Evolutionary conservation across 2,797 vertebrate genomes (phyloP).

Genomic region (Sebastolobus alascanus): DNA sequence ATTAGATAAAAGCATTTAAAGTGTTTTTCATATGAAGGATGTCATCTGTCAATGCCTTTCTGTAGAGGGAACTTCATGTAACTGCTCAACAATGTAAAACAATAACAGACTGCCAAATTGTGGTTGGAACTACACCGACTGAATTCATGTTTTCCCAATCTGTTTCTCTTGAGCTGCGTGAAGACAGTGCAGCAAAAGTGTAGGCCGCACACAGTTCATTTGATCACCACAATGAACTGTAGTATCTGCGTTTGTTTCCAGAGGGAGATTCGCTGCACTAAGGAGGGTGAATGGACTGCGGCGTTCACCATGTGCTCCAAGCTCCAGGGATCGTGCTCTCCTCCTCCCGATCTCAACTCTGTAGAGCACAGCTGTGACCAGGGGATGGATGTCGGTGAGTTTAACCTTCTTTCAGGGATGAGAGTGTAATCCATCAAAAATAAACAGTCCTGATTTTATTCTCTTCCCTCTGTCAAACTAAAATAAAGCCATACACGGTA

Average conservation of each 20-base stretch:
- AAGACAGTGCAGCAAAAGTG: not conserved
- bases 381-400: slow-evolving; percentile 91
- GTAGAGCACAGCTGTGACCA: slow-evolving; percentile 94
- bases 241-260: slow-evolving; percentile 59
- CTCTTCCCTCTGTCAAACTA: slow-evolving; percentile 32
- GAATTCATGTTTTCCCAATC: not conserved
- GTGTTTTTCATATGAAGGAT: fast-evolving
- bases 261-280: slow-evolving; percentile 90
- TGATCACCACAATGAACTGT: not conserved
- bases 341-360: slow-evolving; percentile 84
- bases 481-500: slow-evolving; percentile 10
- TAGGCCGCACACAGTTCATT: not conserved
- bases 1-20: no score
- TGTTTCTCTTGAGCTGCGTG: not conserved
- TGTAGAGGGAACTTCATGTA: not conserved
- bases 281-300: slow-evolving; percentile 92
- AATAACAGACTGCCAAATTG: not conserved
- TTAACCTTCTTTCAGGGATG: not conserved
- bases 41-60: not conserved
- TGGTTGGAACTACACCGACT: not conserved
- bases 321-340: slow-evolving; percentile 87
- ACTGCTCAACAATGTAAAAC: not conserved
- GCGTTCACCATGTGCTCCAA: slow-evolving; percentile 91
- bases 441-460: slow-evolving; percentile 5
- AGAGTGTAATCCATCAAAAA: slow-evolving; percentile 3